Percentiles rank a stretch among this genome's conserved stretches.
These are phyloP conservation scores for Metridium senile DNA, from an alignment of 92 coral and sea anemone species.

Conservation along the genomic window DNA sequence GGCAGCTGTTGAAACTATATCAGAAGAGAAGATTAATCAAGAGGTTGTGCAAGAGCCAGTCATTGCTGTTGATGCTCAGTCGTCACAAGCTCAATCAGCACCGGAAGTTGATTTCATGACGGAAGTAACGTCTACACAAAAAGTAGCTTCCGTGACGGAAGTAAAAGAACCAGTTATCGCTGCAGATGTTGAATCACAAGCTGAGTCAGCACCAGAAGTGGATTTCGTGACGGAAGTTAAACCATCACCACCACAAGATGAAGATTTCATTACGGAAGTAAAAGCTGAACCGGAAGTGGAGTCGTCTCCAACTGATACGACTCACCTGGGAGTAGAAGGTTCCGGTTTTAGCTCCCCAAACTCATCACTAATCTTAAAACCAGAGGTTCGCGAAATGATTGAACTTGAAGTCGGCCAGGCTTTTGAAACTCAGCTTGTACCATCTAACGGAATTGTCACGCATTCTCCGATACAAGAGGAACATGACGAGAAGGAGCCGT, in stretches of 20 bases:
- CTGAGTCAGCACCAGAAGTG: background rate
- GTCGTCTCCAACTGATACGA: background rate
- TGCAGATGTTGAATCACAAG: background rate
- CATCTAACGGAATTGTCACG: conserved; percentile 16
- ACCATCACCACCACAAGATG: background rate
- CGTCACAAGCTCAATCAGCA: background rate
- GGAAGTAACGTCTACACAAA: background rate
- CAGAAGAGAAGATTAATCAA: conserved; percentile 24
- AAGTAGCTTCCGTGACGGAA: conserved; percentile 4
- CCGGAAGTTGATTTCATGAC: conserved; percentile 2
- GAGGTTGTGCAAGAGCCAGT: conserved; percentile 26
- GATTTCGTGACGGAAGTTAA: background rate
- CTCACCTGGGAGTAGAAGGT: background rate
- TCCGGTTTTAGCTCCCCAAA: conserved; percentile 12
- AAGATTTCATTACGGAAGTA: background rate
- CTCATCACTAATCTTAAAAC: conserved; percentile 30
- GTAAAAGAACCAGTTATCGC: background rate
- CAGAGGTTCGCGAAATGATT: conserved; percentile 45
- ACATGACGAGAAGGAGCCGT: background rate
- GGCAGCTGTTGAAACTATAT: conserved; percentile 2
- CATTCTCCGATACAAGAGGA: background rate
- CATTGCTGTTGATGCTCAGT: background rate
- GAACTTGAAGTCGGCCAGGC: conserved; percentile 35
- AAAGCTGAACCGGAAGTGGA: conserved; percentile 26
- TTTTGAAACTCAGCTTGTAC: conserved; percentile 31